Percentiles rank a stretch among this genome's conserved stretches.
phyloP scores from a whole-genome alignment of 2,113 vertebrate species.

The Lagenorhynchus albirostris region DNA sequence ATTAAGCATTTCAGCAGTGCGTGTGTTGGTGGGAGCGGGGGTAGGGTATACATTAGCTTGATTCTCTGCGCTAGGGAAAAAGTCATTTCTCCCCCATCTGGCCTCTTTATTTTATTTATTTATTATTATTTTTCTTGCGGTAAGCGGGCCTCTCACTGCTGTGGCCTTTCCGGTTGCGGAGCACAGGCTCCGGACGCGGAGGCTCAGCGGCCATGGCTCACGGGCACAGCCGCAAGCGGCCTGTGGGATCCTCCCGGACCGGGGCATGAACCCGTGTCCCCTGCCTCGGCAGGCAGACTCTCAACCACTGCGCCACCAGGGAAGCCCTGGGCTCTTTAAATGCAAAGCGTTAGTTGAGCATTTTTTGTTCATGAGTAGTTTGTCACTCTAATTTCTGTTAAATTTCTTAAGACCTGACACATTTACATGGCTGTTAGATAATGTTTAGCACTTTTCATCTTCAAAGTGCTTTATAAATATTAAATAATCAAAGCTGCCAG shows the following conservation, averaged over 20 bases:
- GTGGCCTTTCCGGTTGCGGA: too few species aligned
- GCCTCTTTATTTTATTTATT: slow-evolving; percentile 27
- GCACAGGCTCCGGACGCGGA: too few species aligned
- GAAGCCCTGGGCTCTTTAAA: slow-evolving; percentile 66
- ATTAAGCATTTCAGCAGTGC: slow-evolving; percentile 65
- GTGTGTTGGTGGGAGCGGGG: neutral
- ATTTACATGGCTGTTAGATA: slow-evolving; percentile 57
- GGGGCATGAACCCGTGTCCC: too few species aligned
- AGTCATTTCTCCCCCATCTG: slow-evolving; percentile 64
- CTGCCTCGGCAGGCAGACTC: too few species aligned
- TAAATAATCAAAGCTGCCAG: slow-evolving; percentile 48
- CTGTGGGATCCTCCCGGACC: too few species aligned
- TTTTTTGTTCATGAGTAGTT: slow-evolving; percentile 51
- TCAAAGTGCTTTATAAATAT: slow-evolving; percentile 63
- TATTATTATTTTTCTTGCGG: too few species aligned
- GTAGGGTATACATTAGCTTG: slow-evolving; percentile 7
- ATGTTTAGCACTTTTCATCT: slow-evolving; percentile 61
- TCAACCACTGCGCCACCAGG: too few species aligned
- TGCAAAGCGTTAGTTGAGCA: slow-evolving; percentile 43
- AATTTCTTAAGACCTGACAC: slow-evolving; percentile 72
- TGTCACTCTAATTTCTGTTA: slow-evolving; percentile 72
- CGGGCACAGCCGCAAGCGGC: too few species aligned
- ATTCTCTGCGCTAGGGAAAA: slow-evolving; percentile 59
- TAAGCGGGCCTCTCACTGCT: too few species aligned
- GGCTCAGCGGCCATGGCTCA: too few species aligned